phyloP scores from a whole-genome alignment of 2,888 invertebrate species.

The Ischnura elegans region DNA sequence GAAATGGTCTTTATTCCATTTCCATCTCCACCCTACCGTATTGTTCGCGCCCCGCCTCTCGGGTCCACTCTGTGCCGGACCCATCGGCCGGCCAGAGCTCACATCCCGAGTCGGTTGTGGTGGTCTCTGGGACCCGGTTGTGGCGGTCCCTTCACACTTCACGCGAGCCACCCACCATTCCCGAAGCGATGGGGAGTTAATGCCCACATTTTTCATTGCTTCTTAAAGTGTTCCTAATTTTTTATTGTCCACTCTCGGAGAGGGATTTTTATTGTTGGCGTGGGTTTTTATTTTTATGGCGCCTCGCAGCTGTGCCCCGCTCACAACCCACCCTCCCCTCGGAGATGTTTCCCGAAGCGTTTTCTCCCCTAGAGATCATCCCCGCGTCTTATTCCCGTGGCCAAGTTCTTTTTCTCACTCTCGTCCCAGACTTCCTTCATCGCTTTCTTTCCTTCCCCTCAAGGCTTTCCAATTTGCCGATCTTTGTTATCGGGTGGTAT shows the following conservation, averaged over 20 bases:
- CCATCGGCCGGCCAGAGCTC: too few species aligned
- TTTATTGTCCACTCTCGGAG: constrained; percentile 7
- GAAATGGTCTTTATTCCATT: background rate
- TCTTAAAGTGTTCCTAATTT: constrained; percentile 51
- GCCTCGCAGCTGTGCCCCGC: constrained; percentile 29
- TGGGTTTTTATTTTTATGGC: constrained; percentile 42
- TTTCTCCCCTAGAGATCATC: background rate
- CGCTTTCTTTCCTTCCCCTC: background rate
- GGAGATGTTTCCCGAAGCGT: background rate
- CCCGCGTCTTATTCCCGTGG: constrained; percentile 10
- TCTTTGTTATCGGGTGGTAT: background rate
- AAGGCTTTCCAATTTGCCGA: background rate
- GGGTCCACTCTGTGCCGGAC: background rate
- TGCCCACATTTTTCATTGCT: constrained; percentile 40
- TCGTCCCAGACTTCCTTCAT: too few species aligned
- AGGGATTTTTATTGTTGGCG: constrained; percentile 1
- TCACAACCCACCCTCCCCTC: background rate
- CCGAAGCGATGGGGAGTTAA: background rate
- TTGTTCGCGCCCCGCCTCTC: background rate
- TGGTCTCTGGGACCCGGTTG: background rate
- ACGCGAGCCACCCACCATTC: background rate
- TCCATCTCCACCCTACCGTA: background rate
- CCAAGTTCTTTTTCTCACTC: background rate
- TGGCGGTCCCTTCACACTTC: background rate
- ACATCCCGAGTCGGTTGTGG: background rate